Percentiles rank a stretch among this genome's conserved stretches.
These are phyloP conservation scores for Zaprionus nigranus DNA, from an alignment of 1,140 invertebrate genomes.

Conservation along the genomic window DNA sequence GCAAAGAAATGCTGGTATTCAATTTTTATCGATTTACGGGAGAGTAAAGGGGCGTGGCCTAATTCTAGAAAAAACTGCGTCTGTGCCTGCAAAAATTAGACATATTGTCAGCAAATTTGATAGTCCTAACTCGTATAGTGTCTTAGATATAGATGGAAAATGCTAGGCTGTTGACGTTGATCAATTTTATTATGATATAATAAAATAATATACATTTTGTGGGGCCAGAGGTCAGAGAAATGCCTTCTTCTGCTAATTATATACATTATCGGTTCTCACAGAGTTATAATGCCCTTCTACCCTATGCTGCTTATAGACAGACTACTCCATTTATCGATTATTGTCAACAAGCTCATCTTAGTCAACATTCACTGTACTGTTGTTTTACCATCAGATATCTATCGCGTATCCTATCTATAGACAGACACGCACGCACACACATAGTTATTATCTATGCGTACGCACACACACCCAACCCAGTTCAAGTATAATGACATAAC, in stretches of 20 bases:
- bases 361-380: slow-evolving; percentile 3
- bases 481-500: slow-evolving; percentile 50
- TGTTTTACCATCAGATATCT: slow-evolving; percentile 11
- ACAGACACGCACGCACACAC: neutral
- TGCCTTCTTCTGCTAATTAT: too few species aligned
- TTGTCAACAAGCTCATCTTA: neutral
- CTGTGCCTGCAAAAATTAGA: too few species aligned
- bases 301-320: neutral
- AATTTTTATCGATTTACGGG: too few species aligned
- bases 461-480: slow-evolving; percentile 44
- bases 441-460: slow-evolving; percentile 17
- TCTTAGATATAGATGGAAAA: too few species aligned
- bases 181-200: neutral
- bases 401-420: slow-evolving; percentile 15
- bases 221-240: too few species aligned
- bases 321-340: neutral
- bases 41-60: too few species aligned
- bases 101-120: too few species aligned
- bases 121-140: too few species aligned
- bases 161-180: neutral
- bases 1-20: too few species aligned
- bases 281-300: too few species aligned
- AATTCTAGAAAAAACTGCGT: too few species aligned
- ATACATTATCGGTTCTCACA: too few species aligned
- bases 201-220: slow-evolving; percentile 55